Base-by-base conservation (phyloP, 2,113 vertebrate genomes). In the Bos javanicus region DNA sequence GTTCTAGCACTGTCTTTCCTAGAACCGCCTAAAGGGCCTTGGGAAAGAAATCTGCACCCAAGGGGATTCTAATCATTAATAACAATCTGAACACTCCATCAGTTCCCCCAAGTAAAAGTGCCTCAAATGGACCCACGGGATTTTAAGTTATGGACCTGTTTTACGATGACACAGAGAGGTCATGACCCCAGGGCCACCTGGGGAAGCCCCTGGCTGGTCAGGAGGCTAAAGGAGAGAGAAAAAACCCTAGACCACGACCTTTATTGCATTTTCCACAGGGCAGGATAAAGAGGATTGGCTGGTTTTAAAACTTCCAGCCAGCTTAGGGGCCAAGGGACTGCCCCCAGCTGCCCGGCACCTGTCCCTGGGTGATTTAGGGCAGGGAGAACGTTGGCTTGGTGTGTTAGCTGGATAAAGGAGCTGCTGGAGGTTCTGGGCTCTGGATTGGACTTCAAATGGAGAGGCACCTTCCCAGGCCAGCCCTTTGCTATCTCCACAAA, bases 141-240 rank as follows among this genome's bases (percentile, higher is more conserved):
- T 67, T 86, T 87, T 87, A 56, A 87, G 26, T 36, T 80, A 26
- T 64, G 48, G 94, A 91, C 8, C 16, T 71, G 23, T 48, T 19
- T 14, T 2, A 8, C 0, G 13, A 59, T 12, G 12, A 50, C 12
- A 71, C 4, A 3, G 11, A 39, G 16, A 87, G 48, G 10, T 14
- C 23, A 3, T 13, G 25, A 62, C 83, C 43, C 14, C 30, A 33
- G 59, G 71, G 39, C 71, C 33, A 71, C 1, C 1, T 26, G 25
- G 50, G 39, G 6, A 48, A 67, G 17, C 7, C 4, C n/a, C 28
- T 50, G 33, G 13, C 23, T 39, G 39, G 17, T 50, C 43, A 39
- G 5, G 4, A n/a, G 19, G 2, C 59, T 12, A 17, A 64, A 56
- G 8, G 25, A 15, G 17, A 62, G 21, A 43, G 11, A 50, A 48